Base-by-base conservation (phyloP, 2,888 invertebrate species). In the Caenorhabditis japonica region DNA sequence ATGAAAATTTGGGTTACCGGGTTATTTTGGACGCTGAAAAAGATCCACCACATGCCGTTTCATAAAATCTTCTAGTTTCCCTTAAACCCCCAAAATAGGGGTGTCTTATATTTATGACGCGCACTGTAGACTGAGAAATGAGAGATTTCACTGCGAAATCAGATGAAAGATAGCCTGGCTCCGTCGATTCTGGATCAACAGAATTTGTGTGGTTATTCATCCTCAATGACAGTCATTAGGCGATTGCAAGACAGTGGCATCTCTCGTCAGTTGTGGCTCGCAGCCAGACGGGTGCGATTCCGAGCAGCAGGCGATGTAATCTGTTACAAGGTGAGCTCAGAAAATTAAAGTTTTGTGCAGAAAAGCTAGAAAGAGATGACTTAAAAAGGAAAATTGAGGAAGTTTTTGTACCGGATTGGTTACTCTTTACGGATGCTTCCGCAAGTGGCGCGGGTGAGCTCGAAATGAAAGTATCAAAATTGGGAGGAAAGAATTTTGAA, bases 371-470 rank as follows among this genome's bases (percentile, higher is more conserved):
- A 5, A n/a, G 15, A 8, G 15, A 1, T 36, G 13, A n/a, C 15
- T 3, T n/a, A n/a, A 34, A 23, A 13, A 44, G 44, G 34, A n/a
- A 23, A 4, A 12, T 56, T 4, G 34, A 27, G n/a, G 34, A 23
- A 5, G 23, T 23, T 4, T 23, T 17, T 10, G 10, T n/a, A 1
- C 15, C 15, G 12, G 34, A 44, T 0, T 58, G 41, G 27, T 23
- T 1, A 1, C 13, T 46, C 15, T 58, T 12, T 13, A 46, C 58
- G 5, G 58, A 58, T 21, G 58, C 58, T 0, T 58, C 58, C 1
- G 58, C 58, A 0, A 21, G 0, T 0, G 58, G 46, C 0, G 10
- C 15, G 0, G 46, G 46, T 2, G n/a, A 27, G n/a, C n/a, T 38
- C 2, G 13, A 36, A 15, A 5, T 15, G 25, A 19, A 30, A 13